A percentile compares a stretch with the other conserved stretches of the same genome.
Evolutionary conservation across 2,797 vertebrate species (phyloP).

Genomic region (Microcaecilia unicolor): DNA sequence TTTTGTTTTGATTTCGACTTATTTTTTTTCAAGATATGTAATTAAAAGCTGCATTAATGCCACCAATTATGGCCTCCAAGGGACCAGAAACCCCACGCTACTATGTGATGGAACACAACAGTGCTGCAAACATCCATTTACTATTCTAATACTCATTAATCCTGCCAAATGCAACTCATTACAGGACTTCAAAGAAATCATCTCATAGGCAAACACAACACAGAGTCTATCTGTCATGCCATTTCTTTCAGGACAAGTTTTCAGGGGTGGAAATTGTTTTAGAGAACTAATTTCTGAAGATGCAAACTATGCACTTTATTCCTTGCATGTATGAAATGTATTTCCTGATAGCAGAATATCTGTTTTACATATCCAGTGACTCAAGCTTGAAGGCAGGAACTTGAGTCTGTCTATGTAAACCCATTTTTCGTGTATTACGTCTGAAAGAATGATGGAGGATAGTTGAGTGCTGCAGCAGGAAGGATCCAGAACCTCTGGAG

Average conservation of each 20-base stretch:
- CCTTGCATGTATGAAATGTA: too few species aligned
- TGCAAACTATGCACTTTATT: slow-evolving; percentile 44
- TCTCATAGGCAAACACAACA: slow-evolving; percentile 90
- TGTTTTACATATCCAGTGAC: too few species aligned
- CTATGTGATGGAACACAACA: slow-evolving; percentile 86
- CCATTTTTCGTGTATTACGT: too few species aligned
- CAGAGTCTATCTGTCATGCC: slow-evolving; percentile 78
- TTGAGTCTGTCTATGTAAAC: too few species aligned
- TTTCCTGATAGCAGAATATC: too few species aligned
- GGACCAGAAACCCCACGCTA: slow-evolving; percentile 78
- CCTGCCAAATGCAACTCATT: slow-evolving; percentile 96
- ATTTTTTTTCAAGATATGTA: slow-evolving; percentile 67
- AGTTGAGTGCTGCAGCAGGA: too few species aligned
- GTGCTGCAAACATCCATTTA: slow-evolving; percentile 89
- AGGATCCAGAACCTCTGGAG: too few species aligned
- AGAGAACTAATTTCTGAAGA: slow-evolving; percentile 49
- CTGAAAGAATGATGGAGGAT: too few species aligned
- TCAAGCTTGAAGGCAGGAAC: too few species aligned
- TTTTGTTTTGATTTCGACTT: slow-evolving; percentile 77
- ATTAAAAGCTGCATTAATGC: slow-evolving; percentile 83
- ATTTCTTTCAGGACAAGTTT: slow-evolving; percentile 54
- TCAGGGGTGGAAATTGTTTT: slow-evolving; percentile 47
- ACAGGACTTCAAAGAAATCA: slow-evolving; percentile 89
- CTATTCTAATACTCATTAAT: slow-evolving; percentile 95
- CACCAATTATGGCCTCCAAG: slow-evolving; percentile 77